Percentiles rank a stretch among this genome's conserved stretches.
These are phyloP conservation scores for Podiceps cristatus DNA, from an alignment of 2,113 vertebrate genomes.

Conservation along the genomic window DNA sequence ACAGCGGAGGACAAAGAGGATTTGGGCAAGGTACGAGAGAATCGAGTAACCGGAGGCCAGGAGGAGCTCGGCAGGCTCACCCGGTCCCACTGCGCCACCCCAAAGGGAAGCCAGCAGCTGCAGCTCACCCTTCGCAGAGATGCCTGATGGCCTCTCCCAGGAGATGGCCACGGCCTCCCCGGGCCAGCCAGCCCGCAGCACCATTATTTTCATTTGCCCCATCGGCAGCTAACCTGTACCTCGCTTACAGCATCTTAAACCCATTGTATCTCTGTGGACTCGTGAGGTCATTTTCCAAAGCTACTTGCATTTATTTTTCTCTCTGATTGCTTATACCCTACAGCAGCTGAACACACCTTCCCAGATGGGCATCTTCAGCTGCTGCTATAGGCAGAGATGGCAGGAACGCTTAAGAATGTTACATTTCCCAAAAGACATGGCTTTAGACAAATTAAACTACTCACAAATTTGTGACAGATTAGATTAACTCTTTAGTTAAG, in stretches of 20 bases:
- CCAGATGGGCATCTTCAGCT: too few relatives aligned
- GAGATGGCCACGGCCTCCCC: neutral
- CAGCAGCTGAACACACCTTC: too few relatives aligned
- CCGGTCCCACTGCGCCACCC: accelerated
- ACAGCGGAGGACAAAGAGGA: neutral
- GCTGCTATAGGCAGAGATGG: too few relatives aligned
- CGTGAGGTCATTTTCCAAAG: neutral
- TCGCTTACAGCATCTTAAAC: neutral
- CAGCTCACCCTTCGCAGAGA: neutral
- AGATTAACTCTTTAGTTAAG: neutral
- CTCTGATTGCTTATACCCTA: too few relatives aligned
- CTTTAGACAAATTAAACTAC: too few relatives aligned
- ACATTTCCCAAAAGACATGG: too few relatives aligned
- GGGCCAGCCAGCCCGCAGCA: neutral
- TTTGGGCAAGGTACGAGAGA: neutral
- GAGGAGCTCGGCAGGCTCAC: neutral
- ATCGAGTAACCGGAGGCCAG: neutral
- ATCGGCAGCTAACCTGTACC: neutral
- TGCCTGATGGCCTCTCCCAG: neutral
- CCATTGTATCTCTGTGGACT: neutral
- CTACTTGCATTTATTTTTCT: too few relatives aligned
- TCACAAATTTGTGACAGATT: neutral
- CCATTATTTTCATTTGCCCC: neutral
- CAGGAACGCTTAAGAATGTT: too few relatives aligned
- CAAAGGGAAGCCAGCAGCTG: neutral